Evolutionary conservation across 2,888 invertebrate genomes (phyloP).

Genomic region (Chloroclystis v-ata): DNA sequence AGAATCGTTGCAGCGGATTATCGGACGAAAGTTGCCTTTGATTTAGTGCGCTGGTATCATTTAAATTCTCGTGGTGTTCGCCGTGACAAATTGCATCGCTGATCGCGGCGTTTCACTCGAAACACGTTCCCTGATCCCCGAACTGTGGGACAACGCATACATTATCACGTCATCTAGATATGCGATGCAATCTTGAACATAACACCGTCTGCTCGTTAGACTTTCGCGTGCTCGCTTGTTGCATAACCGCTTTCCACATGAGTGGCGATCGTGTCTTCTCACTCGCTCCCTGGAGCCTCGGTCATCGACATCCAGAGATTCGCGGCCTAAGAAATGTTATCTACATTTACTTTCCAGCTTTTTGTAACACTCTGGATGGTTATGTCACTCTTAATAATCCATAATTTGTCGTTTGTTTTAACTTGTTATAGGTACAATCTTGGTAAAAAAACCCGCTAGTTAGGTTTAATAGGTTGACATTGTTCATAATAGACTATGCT

Average conservation of each 20-base stretch:
- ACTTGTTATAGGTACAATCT: neutral
- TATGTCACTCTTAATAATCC: slow-evolving; percentile 33
- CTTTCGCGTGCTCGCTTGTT: slow-evolving; percentile 68
- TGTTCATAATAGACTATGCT: no score
- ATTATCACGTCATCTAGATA: slow-evolving; percentile 53
- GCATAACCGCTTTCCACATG: slow-evolving; percentile 75
- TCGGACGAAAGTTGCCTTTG: slow-evolving; percentile 17
- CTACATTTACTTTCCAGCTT: slow-evolving; percentile 31
- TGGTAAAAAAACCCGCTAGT: no score
- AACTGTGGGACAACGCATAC: slow-evolving; percentile 27
- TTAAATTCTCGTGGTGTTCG: slow-evolving; percentile 16
- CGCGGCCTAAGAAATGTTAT: slow-evolving; percentile 41
- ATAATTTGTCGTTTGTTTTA: slow-evolving; percentile 4
- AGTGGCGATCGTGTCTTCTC: slow-evolving; percentile 58
- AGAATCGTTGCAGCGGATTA: slow-evolving; percentile 4
- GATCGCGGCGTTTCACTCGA: slow-evolving; percentile 27
- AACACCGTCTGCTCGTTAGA: slow-evolving; percentile 46
- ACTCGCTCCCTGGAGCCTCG: slow-evolving; percentile 62
- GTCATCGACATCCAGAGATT: slow-evolving; percentile 69
- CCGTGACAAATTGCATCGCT: slow-evolving; percentile 22
- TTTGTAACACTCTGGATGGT: slow-evolving; percentile 31
- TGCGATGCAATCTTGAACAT: slow-evolving; percentile 47
- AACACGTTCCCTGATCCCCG: slow-evolving; percentile 31
- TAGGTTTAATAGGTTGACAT: no score
- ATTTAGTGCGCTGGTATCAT: slow-evolving; percentile 13